phyloP scores from a whole-genome alignment of 2,113 vertebrate species.

The Semicossyphus pulcher region DNA sequence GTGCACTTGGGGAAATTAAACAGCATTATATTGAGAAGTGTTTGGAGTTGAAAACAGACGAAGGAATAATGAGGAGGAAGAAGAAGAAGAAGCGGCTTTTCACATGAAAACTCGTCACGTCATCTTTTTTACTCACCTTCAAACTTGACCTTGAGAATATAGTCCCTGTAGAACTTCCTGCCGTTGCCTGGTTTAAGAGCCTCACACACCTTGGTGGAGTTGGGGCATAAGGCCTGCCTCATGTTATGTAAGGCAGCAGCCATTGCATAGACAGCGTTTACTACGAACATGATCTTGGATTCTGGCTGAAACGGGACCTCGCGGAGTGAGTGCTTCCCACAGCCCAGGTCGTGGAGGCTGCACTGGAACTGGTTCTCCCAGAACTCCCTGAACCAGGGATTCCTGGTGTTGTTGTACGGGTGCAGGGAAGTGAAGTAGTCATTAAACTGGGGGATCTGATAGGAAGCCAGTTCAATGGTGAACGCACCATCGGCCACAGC shows the following conservation, averaged over 20 bases:
- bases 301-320: conserved; percentile 92
- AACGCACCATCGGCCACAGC: conserved; percentile 92
- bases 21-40: not conserved
- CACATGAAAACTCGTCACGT: not conserved
- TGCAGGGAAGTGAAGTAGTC: conserved; percentile 91
- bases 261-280: conserved; percentile 97
- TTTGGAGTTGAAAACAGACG: not conserved
- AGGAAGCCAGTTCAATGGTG: conserved; percentile 96
- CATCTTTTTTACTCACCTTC: conserved; percentile 87
- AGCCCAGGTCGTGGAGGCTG: conserved; percentile 88
- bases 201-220: conserved; percentile 90
- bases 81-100: not conserved
- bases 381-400: conserved; percentile 97
- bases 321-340: conserved; percentile 87
- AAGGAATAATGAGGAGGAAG: conserved; percentile 4
- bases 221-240: conserved; percentile 92
- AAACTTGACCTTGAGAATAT: conserved; percentile 96
- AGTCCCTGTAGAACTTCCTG: conserved; percentile 95
- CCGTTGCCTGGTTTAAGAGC: conserved; percentile 94
- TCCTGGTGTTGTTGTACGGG: conserved; percentile 94
- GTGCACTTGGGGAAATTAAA: conserved; percentile 5
- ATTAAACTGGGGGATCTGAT: conserved; percentile 90
- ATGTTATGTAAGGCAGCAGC: conserved; percentile 95
- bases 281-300: conserved; percentile 97
- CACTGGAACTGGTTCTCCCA: conserved; percentile 98